Evolutionary conservation across 2,888 invertebrate species (phyloP), one percentile per base, ranked within the genome.

Genomic region (Linhomoeus sp.): DNA sequence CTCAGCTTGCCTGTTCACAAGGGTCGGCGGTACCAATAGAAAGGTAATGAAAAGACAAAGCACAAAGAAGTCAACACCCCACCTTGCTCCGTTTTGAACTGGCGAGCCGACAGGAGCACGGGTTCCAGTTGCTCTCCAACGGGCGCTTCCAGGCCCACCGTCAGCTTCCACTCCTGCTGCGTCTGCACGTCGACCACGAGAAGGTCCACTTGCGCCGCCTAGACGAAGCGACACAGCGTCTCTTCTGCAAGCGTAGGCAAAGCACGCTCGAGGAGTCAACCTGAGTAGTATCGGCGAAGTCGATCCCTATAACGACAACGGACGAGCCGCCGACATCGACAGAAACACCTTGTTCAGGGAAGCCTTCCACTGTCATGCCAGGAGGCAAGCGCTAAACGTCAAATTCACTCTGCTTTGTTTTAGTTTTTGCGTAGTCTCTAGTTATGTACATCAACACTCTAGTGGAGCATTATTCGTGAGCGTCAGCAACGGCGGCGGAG

Each of bases 321-420:
- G 59, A 57, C 19, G 55, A 52, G 12, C 59, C 56, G 45, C 43
- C 41, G 35, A 41, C 29, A 25, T 14, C 45, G 25, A 56, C n/a
- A 19, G 36, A 22, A 20, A 46, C 26, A 2, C 40, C 25, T n/a
- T 47, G 54, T 51, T 55, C 74, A 9, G 77, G 74, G 65, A 83
- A 82, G 53, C 80, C 79, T 56, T 80, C 78, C 46, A 83, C 68
- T 47, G 73, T 71, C 75, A 81, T 79, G 47, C 80, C 81, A 24
- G 72, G 60, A n/a, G 76, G 74, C 51, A 81, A n/a, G n/a, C n/a
- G n/a, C n/a, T n/a, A n/a, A n/a, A n/a, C n/a, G n/a, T n/a, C n/a
- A n/a, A n/a, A n/a, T n/a, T n/a, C n/a, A n/a, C n/a, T n/a, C n/a
- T n/a, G n/a, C n/a, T n/a, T n/a, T n/a, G n/a, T n/a, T n/a, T n/a